phyloP scores from a whole-genome alignment of 1,140 invertebrate genomes.

The Drosophila neocordata region DNA sequence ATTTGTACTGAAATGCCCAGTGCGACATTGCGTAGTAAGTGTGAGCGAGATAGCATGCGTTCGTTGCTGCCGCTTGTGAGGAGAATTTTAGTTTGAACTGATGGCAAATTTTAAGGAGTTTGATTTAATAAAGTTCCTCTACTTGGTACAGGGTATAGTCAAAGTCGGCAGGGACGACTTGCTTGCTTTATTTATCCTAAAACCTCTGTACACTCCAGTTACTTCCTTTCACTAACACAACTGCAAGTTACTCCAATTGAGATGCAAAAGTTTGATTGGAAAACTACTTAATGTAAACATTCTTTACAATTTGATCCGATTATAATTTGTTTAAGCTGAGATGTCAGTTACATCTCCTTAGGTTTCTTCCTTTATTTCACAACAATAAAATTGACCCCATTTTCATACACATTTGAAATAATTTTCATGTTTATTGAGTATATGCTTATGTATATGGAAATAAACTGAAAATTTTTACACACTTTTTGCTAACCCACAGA shows the following conservation, averaged over 20 bases:
- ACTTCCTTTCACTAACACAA: too few species aligned
- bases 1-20: too few species aligned
- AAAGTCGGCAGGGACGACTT: too few species aligned
- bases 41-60: too few species aligned
- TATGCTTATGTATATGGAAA: background rate
- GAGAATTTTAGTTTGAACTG: too few species aligned
- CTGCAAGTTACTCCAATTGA: background rate
- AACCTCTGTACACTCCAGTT: too few species aligned
- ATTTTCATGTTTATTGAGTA: constrained; percentile 3
- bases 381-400: background rate
- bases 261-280: background rate
- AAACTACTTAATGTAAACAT: background rate
- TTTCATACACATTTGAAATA: background rate
- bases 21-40: too few species aligned
- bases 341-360: background rate
- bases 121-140: too few species aligned
- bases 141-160: too few species aligned
- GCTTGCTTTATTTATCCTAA: too few species aligned
- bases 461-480: background rate
- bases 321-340: background rate
- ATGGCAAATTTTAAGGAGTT: too few species aligned
- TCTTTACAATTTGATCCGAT: background rate
- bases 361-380: background rate
- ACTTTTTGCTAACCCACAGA: background rate
- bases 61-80: too few species aligned